These are phyloP conservation scores for Rachycentron canadum DNA, from an alignment of 2,797 vertebrate genomes.

Conservation along the genomic window DNA sequence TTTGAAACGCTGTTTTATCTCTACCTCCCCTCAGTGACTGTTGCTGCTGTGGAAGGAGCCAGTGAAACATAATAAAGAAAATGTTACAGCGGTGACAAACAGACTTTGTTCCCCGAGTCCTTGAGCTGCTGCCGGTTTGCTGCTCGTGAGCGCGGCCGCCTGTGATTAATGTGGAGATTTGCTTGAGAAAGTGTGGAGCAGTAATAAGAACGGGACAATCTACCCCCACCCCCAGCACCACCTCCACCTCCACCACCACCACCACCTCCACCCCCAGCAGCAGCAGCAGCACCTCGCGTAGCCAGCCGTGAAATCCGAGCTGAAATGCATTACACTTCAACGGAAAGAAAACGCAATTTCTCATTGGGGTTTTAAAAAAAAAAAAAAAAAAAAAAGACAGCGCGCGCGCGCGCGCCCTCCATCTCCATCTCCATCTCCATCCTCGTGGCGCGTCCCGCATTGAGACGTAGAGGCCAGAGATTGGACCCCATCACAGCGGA, in stretches of 20 bases:
- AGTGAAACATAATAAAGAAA: conserved; percentile 53
- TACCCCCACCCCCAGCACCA: conserved; percentile 69
- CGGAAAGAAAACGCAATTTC: conserved; percentile 95
- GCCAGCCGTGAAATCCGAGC: conserved; percentile 95
- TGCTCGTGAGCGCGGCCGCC: conserved; percentile 83
- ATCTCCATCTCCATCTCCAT: no score
- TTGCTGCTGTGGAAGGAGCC: not conserved
- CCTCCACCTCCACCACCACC: conserved; percentile 23
- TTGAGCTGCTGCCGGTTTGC: conserved; percentile 62
- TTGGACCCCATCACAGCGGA: conserved; percentile 33
- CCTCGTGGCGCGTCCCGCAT: conserved; percentile 89
- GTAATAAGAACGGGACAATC: conserved; percentile 92
- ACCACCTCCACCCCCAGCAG: conserved; percentile 48
- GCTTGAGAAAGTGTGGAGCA: conserved; percentile 91
- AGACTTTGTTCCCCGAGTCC: conserved; percentile 72
- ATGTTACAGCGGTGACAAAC: conserved; percentile 57
- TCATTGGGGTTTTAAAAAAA: conserved; percentile 86
- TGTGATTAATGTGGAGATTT: conserved; percentile 98
- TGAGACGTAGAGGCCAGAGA: conserved; percentile 85
- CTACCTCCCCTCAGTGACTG: not conserved
- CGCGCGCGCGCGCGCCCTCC: conserved; percentile 72
- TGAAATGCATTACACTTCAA: conserved; percentile 95
- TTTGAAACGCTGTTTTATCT: not conserved
- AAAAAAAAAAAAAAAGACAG: no score
- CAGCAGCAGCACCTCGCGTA: conserved; percentile 77